These are phyloP conservation scores for Aleiodes sp. DNA, from an alignment of 1,140 invertebrate genomes.

Conservation along the genomic window DNA sequence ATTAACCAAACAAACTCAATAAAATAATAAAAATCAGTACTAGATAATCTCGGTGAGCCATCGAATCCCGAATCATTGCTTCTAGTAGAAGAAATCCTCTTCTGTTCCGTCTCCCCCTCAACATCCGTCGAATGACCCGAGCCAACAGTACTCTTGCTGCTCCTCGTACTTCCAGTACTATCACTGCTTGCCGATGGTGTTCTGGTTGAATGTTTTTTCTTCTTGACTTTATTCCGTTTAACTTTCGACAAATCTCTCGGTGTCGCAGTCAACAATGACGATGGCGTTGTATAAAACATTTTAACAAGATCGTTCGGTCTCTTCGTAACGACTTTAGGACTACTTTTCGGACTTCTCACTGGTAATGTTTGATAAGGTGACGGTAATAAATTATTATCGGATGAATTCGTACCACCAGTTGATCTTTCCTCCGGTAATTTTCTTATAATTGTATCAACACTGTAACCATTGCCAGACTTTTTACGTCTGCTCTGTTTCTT, in stretches of 20 bases:
- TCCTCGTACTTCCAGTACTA: slow-evolving; percentile 61
- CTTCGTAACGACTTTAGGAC: slow-evolving; percentile 43
- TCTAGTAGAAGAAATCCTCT: slow-evolving; percentile 58
- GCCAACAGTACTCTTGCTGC: slow-evolving; percentile 50
- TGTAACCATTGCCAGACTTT: slow-evolving; percentile 31
- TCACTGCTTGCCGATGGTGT: slow-evolving; percentile 59
- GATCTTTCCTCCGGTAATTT: slow-evolving; percentile 25
- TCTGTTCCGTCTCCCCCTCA: slow-evolving; percentile 57
- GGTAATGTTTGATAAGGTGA: slow-evolving; percentile 25
- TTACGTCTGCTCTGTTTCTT: slow-evolving; percentile 35
- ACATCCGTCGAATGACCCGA: slow-evolving; percentile 50
- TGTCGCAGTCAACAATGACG: slow-evolving; percentile 58
- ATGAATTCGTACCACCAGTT: background rate
- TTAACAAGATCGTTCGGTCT: slow-evolving; percentile 57
- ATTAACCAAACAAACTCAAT: background rate
- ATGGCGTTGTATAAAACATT: slow-evolving; percentile 62
- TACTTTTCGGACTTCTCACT: slow-evolving; percentile 28
- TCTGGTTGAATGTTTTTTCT: slow-evolving; percentile 53
- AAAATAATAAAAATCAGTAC: slow-evolving; percentile 43
- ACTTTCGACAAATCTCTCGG: slow-evolving; percentile 61
- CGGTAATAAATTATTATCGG: too few relatives aligned
- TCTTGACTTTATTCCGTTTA: slow-evolving; percentile 57
- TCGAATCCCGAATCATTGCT: slow-evolving; percentile 66
- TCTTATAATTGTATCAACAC: slow-evolving; percentile 23
- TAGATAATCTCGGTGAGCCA: slow-evolving; percentile 62